Conservation (phyloP, 2,888 invertebrate species). For the Steinernema scapterisci region DNA sequence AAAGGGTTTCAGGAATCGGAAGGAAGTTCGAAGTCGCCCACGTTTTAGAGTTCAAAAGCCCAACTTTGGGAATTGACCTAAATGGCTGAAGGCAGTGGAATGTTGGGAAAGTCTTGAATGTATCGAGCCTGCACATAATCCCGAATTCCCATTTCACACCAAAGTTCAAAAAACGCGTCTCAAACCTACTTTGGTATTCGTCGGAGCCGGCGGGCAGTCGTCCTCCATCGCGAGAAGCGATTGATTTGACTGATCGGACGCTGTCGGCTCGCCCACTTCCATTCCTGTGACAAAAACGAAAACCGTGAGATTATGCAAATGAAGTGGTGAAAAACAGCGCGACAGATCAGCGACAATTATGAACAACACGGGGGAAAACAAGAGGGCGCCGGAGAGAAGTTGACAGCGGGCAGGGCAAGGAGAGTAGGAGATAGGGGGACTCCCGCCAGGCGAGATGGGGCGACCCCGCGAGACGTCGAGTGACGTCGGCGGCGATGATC, state of each 20-base stretch:
- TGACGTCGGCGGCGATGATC: slow-evolving; percentile 7
- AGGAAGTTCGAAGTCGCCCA: too few species aligned
- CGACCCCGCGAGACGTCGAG: neutral
- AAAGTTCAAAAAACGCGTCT: neutral
- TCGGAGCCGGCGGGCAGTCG: neutral
- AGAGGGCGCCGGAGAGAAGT: too few species aligned
- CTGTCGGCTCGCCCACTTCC: neutral
- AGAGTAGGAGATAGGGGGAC: too few species aligned
- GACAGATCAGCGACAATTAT: slow-evolving; percentile 3
- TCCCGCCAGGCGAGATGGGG: too few species aligned
- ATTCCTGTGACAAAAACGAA: neutral
- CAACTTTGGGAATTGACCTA: too few species aligned
- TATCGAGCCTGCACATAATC: too few species aligned
- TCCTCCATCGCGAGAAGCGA: slow-evolving; percentile 23
- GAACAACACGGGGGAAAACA: neutral
- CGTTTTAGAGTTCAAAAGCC: too few species aligned
- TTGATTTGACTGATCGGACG: neutral
- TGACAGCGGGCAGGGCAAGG: too few species aligned
- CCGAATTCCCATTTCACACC: too few species aligned
- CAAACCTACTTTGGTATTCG: neutral
- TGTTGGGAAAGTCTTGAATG: too few species aligned
- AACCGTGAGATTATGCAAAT: slow-evolving; percentile 17
- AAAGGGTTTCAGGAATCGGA: too few species aligned
- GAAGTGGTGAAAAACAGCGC: neutral
- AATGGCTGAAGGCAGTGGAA: too few species aligned